Conservation (phyloP, 2,113 vertebrate genomes). For the Diadophis punctatus region DNA sequence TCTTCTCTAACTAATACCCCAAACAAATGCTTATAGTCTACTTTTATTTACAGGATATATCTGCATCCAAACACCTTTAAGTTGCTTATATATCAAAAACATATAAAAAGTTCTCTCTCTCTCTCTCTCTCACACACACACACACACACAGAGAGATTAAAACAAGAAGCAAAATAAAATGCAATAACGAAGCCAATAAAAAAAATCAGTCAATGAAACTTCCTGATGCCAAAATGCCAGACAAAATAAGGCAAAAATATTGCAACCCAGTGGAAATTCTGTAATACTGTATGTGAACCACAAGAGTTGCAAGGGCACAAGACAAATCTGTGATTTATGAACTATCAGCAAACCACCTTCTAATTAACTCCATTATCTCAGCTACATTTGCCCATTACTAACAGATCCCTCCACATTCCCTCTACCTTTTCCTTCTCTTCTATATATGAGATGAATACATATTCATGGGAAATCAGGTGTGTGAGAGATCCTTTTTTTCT, state of each 20-base stretch:
- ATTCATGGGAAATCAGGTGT: neutral
- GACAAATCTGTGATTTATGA: neutral
- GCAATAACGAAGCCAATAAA: neutral
- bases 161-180: neutral
- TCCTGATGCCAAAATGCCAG: neutral
- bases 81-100: neutral
- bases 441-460: neutral
- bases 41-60: neutral
- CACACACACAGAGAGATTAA: neutral
- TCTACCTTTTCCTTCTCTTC: neutral
- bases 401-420: neutral
- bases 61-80: neutral
- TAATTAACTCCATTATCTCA: neutral
- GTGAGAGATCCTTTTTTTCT: neutral
- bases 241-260: neutral
- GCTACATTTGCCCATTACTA: neutral
- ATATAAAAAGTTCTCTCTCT: neutral
- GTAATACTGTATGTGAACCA: neutral
- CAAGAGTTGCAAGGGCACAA: neutral
- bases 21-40: neutral
- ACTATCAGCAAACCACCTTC: neutral
- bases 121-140: too few species aligned
- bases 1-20: neutral
- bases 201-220: neutral
- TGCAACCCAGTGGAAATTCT: neutral